Conservation (phyloP, 37 sponge, comb jelly and placozoan genomes). For the Geodia barretti region DNA sequence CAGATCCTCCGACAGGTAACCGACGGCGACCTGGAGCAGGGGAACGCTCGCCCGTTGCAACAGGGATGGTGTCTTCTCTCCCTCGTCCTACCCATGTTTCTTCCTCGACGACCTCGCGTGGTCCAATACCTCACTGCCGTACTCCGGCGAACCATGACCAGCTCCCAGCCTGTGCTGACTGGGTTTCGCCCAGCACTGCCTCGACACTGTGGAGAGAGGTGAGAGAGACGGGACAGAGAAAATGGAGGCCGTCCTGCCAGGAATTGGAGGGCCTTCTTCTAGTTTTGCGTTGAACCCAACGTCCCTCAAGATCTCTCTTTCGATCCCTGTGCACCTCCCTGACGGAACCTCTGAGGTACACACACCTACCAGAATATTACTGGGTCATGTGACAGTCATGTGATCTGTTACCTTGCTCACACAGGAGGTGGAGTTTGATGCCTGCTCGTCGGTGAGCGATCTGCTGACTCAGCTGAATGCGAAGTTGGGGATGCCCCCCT, state of each 20-base stretch:
- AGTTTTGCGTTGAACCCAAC: constrained; percentile 2
- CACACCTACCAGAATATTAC: neutral
- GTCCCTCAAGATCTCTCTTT: neutral
- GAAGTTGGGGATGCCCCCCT: constrained; percentile 37
- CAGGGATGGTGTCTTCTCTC: constrained; percentile 67
- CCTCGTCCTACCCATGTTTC: constrained; percentile 42
- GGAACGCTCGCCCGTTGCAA: neutral
- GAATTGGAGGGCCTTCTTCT: constrained; percentile 23
- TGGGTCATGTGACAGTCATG: neutral
- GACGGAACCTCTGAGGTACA: constrained; percentile 30
- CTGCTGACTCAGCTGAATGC: constrained; percentile 41
- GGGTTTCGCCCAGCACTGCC: constrained; percentile 25
- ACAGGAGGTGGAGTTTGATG: constrained; percentile 46
- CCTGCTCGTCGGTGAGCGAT: constrained; percentile 51
- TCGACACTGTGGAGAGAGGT: neutral
- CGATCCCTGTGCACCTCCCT: constrained; percentile 21
- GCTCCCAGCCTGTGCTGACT: neutral
- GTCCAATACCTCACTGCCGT: constrained; percentile 39
- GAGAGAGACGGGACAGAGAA: constrained; percentile 13
- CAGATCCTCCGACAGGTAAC: constrained; percentile 64
- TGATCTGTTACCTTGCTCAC: neutral
- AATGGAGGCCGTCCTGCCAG: constrained; percentile 32
- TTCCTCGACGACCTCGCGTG: constrained; percentile 24
- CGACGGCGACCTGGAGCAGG: neutral
- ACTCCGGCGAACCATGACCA: neutral